Conservation (phyloP, 2,797 vertebrate genomes). For the Urosaurus nigricauda region DNA sequence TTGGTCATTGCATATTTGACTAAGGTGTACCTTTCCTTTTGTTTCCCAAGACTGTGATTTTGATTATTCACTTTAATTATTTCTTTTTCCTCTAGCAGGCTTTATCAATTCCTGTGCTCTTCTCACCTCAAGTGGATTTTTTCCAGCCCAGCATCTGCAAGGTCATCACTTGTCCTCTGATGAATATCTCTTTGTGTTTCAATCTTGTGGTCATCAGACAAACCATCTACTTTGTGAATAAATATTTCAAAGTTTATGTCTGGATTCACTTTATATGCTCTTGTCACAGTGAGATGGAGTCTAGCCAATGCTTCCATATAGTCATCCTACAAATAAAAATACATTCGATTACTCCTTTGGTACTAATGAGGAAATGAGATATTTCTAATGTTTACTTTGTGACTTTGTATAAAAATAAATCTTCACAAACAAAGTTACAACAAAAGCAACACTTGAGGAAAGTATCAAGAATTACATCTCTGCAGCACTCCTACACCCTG, state of each 20-base stretch:
- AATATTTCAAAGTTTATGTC: slow-evolving; percentile 97
- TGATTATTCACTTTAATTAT: not conserved
- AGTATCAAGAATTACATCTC: not conserved
- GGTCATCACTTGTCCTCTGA: slow-evolving; percentile 92
- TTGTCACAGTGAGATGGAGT: slow-evolving; percentile 92
- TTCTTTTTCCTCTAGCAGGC: slow-evolving; percentile 19
- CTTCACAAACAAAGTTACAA: not conserved
- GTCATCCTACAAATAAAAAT: slow-evolving; percentile 84
- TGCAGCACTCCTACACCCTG: not conserved
- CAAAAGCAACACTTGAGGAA: not conserved
- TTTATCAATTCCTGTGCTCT: slow-evolving; percentile 74
- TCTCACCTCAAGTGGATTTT: slow-evolving; percentile 93
- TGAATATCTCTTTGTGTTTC: slow-evolving; percentile 95
- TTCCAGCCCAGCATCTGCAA: slow-evolving; percentile 89
- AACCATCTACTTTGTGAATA: slow-evolving; percentile 95
- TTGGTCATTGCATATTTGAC: not conserved
- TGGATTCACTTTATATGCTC: slow-evolving; percentile 93
- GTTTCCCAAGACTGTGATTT: not conserved
- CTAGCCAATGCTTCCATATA: slow-evolving; percentile 93
- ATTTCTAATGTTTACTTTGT: not conserved
- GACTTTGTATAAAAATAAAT: not conserved
- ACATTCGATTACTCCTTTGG: slow-evolving; percentile 27
- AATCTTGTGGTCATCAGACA: slow-evolving; percentile 95
- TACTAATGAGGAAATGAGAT: not conserved
- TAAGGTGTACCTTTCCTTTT: not conserved